Evolutionary conservation across 2,797 vertebrate genomes (phyloP), one percentile per base, ranked within the genome.

Genomic region (Cottoperca gobio): DNA sequence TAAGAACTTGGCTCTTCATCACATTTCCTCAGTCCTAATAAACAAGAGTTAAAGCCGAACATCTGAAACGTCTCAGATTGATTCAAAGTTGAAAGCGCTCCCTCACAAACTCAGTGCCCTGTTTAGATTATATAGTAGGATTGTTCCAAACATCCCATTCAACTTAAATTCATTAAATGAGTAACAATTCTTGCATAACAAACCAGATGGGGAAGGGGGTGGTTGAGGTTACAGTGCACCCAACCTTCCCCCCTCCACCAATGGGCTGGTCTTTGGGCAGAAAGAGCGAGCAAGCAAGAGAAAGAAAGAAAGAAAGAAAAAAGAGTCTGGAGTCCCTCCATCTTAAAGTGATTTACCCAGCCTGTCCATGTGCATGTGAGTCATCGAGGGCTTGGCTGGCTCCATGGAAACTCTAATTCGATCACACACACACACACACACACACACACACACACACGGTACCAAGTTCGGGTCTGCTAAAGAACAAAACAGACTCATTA

Each of bases 331-430:
- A 75, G 78, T 45, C 58, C 81, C 59, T 64, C 88, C 92, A 91
- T 88, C 83, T 91, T 94, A 78, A 83, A 91, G 35, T 81, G 73
- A 93, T 93, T 93, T 91, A 76, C 70, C 37, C 80, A 10, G 46
- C 35, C 79, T 10, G 46, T 54, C 76, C 83, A 66, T 81, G 82
- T 84, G 80, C 23, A 14, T 84, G 87, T 93, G 91, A 93, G 77
- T 94, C 92, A 93, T 93, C n/a, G 1, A 80, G 76, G 84, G 74
- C 79, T 83, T 89, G 88, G 86, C 76, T 45, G 66, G 48, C 65
- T 66, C 84, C 68, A 85, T 92, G 93, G 94, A 94, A 94, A 94
- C 86, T 91, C n/a, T 87, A 58, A n/a, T 81, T 79, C 62, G 80
- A 83, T 71, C 75, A 80, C 65, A 33, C 33, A 62, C 63, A 31